Base-by-base conservation (phyloP, 2,113 vertebrate genomes). In the Formicarius rufipectus region DNA sequence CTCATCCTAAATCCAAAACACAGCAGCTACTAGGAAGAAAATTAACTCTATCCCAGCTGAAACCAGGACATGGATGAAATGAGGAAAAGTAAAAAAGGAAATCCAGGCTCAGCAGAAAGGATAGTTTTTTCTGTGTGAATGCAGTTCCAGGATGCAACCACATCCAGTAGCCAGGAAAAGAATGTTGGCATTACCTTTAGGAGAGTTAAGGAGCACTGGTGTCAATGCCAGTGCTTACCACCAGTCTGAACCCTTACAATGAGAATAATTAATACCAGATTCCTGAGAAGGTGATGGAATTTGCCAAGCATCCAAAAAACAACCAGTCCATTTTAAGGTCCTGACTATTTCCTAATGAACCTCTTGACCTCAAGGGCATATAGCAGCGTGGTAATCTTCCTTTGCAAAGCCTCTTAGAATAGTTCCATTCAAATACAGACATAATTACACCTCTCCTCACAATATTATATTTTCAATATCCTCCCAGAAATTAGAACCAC, bases 401-500 rank as follows among this genome's bases (percentile, higher is more conserved):
- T 87, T 84, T 92, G 84, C 87, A 75, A 67, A 87, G 83, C 75
- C 39, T 93, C 82, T 92, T 82, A 94, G 93, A 97, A 96, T 67
- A 85, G 93, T 40, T 80, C 87, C 55, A 93, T 97, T 97, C 94
- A 96, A 90, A 92, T 78, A 64, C 76, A 84, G 81, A 42, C 81
- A 66, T 97, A 96, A 97, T 97, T 90, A 72, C 62, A 91, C 76
- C 88, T 96, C 94, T 97, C 93, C 76, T 96, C 81, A 81, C 84
- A 86, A 73, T 87, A 89, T 90, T 81, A 84, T 69, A 89, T 94
- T 94, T 87, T 87, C 93, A 45, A 96, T 95, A 73, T 69, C 87
- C 79, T 96, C 73, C 66, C 76, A 82, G 89, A 87, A 94, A 96
- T 93, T 88, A 95, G 91, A 94, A 96, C 90, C 84, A 10, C 75